Percentiles rank a stretch among this genome's conserved stretches.
These are phyloP conservation scores for Stenodema calcarata DNA, from an alignment of 2,888 invertebrate genomes.

Conservation along the genomic window DNA sequence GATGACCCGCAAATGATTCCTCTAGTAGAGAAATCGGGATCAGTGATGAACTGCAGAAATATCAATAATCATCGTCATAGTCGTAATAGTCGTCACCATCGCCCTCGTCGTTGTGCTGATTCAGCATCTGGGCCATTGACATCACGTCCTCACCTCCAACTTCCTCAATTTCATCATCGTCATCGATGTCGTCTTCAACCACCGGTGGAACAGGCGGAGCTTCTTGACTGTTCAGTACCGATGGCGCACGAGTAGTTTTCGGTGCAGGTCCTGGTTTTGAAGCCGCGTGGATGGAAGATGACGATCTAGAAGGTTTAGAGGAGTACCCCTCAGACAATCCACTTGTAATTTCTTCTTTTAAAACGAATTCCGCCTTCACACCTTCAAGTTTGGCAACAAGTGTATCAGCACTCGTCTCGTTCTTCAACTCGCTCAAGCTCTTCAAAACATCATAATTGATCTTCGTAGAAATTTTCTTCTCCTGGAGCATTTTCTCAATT, in stretches of 20 bases:
- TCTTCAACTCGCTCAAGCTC: conserved; percentile 68
- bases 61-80: conserved; percentile 70
- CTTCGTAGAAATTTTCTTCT: conserved; percentile 94
- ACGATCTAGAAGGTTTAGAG: neutral
- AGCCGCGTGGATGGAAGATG: neutral
- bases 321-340: neutral
- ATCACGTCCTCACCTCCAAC: conserved; percentile 57
- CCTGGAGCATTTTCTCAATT: conserved; percentile 93
- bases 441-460: conserved; percentile 97
- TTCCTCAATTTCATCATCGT: conserved; percentile 59
- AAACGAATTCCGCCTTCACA: conserved; percentile 51
- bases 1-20: neutral
- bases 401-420: conserved; percentile 28
- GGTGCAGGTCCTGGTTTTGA: neutral
- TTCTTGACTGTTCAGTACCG: neutral
- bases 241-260: neutral
- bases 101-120: conserved; percentile 68
- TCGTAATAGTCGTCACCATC: conserved; percentile 70
- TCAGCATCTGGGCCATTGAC: conserved; percentile 63
- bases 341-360: conserved; percentile 51
- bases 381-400: conserved; percentile 22
- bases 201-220: neutral
- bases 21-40: neutral
- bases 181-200: conserved; percentile 61
- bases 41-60: neutral